A percentile compares a stretch with the other conserved stretches of the same genome.
Evolutionary conservation across 2,113 vertebrate species (phyloP).

Genomic region (Thamnaconus septentrionalis): DNA sequence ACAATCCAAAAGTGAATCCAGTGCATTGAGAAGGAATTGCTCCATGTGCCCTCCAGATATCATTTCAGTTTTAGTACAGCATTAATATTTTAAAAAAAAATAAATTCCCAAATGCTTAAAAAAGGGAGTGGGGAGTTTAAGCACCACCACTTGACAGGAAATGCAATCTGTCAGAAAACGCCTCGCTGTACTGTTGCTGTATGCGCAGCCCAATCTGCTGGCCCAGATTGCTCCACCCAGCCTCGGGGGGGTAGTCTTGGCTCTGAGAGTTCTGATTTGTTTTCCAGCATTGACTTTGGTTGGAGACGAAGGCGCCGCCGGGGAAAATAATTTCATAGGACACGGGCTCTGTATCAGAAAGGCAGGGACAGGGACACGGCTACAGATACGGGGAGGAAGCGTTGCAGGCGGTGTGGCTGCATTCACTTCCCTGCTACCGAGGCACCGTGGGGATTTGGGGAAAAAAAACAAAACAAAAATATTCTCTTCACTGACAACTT

Average conservation of each 20-base stretch:
- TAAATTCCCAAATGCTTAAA: too few relatives aligned
- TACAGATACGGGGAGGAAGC: slow-evolving; percentile 12
- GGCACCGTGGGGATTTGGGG: background rate
- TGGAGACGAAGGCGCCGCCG: slow-evolving; percentile 12
- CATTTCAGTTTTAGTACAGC: too few relatives aligned
- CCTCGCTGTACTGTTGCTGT: background rate
- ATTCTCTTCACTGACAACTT: background rate
- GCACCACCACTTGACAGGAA: background rate
- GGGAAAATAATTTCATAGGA: slow-evolving; percentile 39
- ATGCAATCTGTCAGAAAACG: slow-evolving; percentile 20
- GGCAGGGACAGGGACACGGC: too few relatives aligned
- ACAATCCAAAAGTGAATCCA: too few relatives aligned
- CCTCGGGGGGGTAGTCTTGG: background rate
- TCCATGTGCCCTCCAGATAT: too few relatives aligned
- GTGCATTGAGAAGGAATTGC: too few relatives aligned
- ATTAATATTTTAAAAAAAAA: too few relatives aligned
- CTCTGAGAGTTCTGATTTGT: slow-evolving; percentile 41
- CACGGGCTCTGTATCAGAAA: slow-evolving; percentile 22
- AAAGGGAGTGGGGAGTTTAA: too few relatives aligned
- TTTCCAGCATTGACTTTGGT: slow-evolving; percentile 28
- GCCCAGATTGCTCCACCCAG: background rate
- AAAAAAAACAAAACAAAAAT: slow-evolving; percentile 1
- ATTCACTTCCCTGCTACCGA: slow-evolving; percentile 1
- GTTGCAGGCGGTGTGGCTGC: slow-evolving; percentile 6
- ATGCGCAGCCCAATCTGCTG: background rate